Evolutionary conservation across 2,888 invertebrate species (phyloP), one percentile per base, ranked within the genome.

Genomic region (Drosophila tripunctata): DNA sequence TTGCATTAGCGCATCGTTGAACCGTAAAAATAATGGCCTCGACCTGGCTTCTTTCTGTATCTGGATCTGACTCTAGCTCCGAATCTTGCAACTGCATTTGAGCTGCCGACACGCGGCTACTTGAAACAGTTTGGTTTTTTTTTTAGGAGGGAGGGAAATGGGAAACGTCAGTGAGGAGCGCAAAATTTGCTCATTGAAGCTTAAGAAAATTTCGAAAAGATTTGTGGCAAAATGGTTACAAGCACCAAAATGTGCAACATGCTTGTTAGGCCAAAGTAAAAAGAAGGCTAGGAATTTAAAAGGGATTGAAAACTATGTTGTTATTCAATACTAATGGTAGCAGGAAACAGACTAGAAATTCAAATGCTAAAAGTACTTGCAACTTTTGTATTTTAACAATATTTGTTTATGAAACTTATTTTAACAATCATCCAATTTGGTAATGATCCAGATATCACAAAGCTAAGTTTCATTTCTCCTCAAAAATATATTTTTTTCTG

Each of bases 1-100:
- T 76, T 79, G 73, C 73, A 60, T 72, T 66, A 70, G 65, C 65
- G 75, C 72, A 77, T 67, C 72, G 73, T 31, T 78, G 64, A 78
- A 79, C 79, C 75, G 75, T 75, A 67, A 75, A 75, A 75, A 75
- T 78, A 75, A 75, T 75, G 67, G 78, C 75, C 60, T 52, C 73
- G 43, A 45, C 41, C 55, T 58, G 60, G 51, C 57, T 48, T 22
- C 43, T 35, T 31, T 38, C 21, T 12, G 38, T n/a, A n/a, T 43
- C 57, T 22, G 33, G 8, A 22, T 48, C 15, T 35, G 35, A 8
- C 33, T 22, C 47, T 33, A 27, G 8, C 14, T 47, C 14, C 15
- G 4, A 1, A 4, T 36, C 27, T 14, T 17, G 19, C 14, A 38
- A 41, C 21, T 50, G 36, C 50, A 31, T 19, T n/a, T n/a, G 14